Percentiles rank a stretch among this genome's conserved stretches.
These are phyloP conservation scores for Sebastes elongatus DNA, from an alignment of 2,797 vertebrate species.

Conservation along the genomic window DNA sequence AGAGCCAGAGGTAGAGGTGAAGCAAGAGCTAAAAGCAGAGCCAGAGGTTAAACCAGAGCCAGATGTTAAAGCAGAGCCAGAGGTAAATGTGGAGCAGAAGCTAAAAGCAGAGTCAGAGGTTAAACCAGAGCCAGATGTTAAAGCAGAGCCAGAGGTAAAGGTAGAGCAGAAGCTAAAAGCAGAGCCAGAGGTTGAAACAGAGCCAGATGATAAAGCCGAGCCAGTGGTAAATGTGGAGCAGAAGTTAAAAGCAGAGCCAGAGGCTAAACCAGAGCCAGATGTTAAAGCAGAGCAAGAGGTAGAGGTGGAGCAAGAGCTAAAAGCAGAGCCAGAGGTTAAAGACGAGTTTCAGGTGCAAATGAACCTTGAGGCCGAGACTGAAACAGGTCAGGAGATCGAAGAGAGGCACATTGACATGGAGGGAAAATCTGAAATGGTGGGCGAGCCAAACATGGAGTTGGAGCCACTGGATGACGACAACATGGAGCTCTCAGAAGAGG, in stretches of 20 bases:
- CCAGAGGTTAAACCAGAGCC: background rate
- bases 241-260: background rate
- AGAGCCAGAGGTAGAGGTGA: background rate
- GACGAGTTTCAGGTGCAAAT: slow-evolving; percentile 1
- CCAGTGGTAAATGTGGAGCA: no score
- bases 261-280: no score
- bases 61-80: no score
- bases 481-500: background rate
- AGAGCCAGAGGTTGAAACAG: no score
- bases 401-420: slow-evolving; percentile 25
- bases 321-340: background rate
- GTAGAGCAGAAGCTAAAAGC: no score
- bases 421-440: background rate
- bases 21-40: background rate
- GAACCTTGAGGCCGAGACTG: background rate
- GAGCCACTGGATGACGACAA: slow-evolving; percentile 16
- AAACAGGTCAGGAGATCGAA: background rate
- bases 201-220: no score
- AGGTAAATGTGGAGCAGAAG: accelerated
- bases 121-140: no score
- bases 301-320: no score
- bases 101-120: no score
- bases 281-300: background rate
- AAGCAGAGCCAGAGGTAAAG: no score
- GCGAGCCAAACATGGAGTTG: slow-evolving; percentile 19